phyloP scores from a whole-genome alignment of 2,797 vertebrate genomes.

The Sylvia borin region DNA sequence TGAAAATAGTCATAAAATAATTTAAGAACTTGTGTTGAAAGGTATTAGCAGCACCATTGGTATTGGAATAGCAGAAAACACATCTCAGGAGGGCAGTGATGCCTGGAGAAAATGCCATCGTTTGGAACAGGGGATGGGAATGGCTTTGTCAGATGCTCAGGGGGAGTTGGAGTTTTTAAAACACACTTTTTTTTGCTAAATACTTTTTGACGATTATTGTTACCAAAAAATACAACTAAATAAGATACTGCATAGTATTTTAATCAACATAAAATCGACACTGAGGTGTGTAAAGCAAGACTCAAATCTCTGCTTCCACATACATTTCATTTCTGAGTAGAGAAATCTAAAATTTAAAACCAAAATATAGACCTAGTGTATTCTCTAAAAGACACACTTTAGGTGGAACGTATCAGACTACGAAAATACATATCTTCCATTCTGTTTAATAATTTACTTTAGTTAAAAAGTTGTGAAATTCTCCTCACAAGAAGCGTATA shows the following conservation, averaged over 20 bases:
- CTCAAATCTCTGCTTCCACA: slow-evolving; percentile 62
- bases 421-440: slow-evolving; percentile 82
- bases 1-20: slow-evolving; percentile 78
- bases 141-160: background rate
- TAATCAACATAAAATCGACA: slow-evolving; percentile 64
- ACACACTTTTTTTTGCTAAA: slow-evolving; percentile 40
- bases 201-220: slow-evolving; percentile 53
- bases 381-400: slow-evolving; percentile 76
- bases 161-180: slow-evolving; percentile 8
- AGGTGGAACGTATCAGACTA: slow-evolving; percentile 74
- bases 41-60: slow-evolving; percentile 87
- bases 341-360: slow-evolving; percentile 78
- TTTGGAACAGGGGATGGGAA: background rate
- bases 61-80: slow-evolving; percentile 76
- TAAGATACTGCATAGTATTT: slow-evolving; percentile 78
- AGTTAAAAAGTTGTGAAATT: slow-evolving; percentile 77
- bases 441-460: slow-evolving; percentile 82
- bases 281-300: slow-evolving; percentile 56
- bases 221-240: slow-evolving; percentile 71
- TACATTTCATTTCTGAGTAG: slow-evolving; percentile 73
- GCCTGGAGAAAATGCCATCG: slow-evolving; percentile 45
- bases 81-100: slow-evolving; percentile 34
- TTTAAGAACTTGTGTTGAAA: slow-evolving; percentile 72
- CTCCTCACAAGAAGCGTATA: slow-evolving; percentile 74
- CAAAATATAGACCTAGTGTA: slow-evolving; percentile 77